These are phyloP conservation scores for Notodonta dromedarius DNA, from an alignment of 2,888 invertebrate genomes.

Conservation along the genomic window DNA sequence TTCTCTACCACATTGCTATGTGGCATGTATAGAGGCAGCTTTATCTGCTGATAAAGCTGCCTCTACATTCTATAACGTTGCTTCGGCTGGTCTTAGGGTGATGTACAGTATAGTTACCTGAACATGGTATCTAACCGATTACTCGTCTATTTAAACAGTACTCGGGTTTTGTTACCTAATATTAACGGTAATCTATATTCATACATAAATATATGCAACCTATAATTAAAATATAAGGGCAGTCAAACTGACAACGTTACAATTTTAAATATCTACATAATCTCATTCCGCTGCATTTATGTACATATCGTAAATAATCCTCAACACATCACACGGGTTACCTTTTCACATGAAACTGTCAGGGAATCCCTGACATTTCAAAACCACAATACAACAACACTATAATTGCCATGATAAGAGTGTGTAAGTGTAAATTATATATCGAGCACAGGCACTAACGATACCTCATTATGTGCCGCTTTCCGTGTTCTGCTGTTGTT, in stretches of 20 bases:
- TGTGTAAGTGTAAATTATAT: slow-evolving; percentile 17
- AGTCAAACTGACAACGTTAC: background rate
- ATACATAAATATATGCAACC: no score
- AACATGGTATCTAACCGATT: no score
- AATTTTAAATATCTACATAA: background rate
- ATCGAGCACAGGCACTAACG: background rate
- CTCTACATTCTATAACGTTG: no score
- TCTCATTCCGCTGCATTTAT: background rate
- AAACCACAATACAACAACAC: slow-evolving; percentile 5
- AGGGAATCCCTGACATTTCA: slow-evolving; percentile 4
- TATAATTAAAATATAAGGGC: no score
- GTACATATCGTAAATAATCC: background rate
- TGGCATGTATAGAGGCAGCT: no score
- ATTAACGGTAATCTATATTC: no score
- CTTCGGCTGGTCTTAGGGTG: no score
- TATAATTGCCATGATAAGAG: slow-evolving; percentile 14
- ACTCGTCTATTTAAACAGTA: no score
- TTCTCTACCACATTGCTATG: no score
- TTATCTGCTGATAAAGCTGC: no score
- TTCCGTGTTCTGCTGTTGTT: background rate
- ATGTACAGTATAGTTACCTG: no score
- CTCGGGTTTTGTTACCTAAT: no score
- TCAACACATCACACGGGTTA: background rate
- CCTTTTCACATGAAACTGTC: slow-evolving; percentile 2
- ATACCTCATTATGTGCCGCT: background rate